These are phyloP conservation scores for Troilus luridus DNA, from an alignment of 2,888 invertebrate species.

Conservation along the genomic window DNA sequence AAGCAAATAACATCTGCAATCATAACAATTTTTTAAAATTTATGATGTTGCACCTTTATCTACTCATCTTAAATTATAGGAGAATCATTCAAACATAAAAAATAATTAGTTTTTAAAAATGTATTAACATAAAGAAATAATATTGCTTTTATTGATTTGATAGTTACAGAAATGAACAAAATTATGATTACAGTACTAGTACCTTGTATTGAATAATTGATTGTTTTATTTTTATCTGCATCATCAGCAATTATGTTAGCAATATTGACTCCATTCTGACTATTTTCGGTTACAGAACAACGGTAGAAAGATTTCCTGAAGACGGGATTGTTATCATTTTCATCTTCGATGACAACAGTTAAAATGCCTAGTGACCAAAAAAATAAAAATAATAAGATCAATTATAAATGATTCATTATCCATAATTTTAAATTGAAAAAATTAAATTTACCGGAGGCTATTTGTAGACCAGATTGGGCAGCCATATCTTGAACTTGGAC, in stretches of 20 bases:
- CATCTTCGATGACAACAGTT: constrained; percentile 84
- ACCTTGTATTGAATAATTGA: constrained; percentile 83
- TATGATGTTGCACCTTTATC: too few relatives aligned
- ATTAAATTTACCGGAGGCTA: constrained; percentile 75
- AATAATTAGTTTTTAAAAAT: too few relatives aligned
- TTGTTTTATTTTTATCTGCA: constrained; percentile 87
- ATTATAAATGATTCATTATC: background rate
- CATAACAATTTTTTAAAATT: too few relatives aligned
- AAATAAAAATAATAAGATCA: background rate
- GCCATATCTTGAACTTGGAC: constrained; percentile 88
- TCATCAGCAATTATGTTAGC: constrained; percentile 87
- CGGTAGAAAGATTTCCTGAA: constrained; percentile 86
- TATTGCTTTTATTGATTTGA: too few relatives aligned
- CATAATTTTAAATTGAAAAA: background rate
- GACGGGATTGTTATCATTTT: constrained; percentile 91
- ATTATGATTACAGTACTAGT: background rate
- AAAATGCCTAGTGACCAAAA: constrained; percentile 74
- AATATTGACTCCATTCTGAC: constrained; percentile 85
- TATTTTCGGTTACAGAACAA: constrained; percentile 88
- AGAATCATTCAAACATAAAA: too few relatives aligned
- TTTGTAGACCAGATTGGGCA: constrained; percentile 82
- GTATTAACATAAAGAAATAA: too few relatives aligned
- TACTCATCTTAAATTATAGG: too few relatives aligned
- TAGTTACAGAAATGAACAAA: too few relatives aligned
- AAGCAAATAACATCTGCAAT: too few relatives aligned